Evolutionary conservation across 2,113 vertebrate genomes (phyloP), one percentile per base, ranked within the genome.

Genomic region (Henicopernis longicauda): DNA sequence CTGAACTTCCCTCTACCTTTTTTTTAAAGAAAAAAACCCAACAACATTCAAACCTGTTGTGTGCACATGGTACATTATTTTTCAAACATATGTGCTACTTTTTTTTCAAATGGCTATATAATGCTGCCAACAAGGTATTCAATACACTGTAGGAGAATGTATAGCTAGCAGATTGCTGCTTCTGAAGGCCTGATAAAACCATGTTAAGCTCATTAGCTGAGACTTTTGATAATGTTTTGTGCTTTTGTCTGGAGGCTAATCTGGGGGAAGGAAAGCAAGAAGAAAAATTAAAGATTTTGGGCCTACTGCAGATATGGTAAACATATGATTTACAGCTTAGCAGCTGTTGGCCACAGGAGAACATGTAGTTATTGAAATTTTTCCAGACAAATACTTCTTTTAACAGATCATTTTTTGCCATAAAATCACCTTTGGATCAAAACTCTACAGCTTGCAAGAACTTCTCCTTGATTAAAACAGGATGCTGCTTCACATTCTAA

Each of bases 391-490:
- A 55, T 59, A 20, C 36, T 61, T 20, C 72, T 72, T 94, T 58
- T 52, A 90, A 77, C 18, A 58, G 63, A 74, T 31, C 47, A 83
- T 61, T 82, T 62, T 84, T 92, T 92, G 45, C 61, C 17, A 21
- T 83, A 94, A 95, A 78, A 38, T 66, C 42, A 83, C 54, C 80
- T 89, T 96, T 91, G 69, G n/a, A 49, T n/a, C 70, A 52, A 38
- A 83, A 13, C 15, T 84, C 45, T 94, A 63, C 8, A 93, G 59
- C 38, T 90, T 96, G 73, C 86, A 95, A 86, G 54, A 58, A 70
- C 38, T 93, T 82, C 26, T 50, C 49, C 23, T 87, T 92, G 84
- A 93, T 95, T 95, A 94, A 83, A 94, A 84, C 55, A 87, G 88
- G 61, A 92, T 93, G 76, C 73, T 76, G 69, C 26, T 86, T 65